Evolutionary conservation across 37 sponge, comb jelly and placozoan genomes (phyloP), one percentile per base, ranked within the genome.

Genomic region (Oopsacas minuta): DNA sequence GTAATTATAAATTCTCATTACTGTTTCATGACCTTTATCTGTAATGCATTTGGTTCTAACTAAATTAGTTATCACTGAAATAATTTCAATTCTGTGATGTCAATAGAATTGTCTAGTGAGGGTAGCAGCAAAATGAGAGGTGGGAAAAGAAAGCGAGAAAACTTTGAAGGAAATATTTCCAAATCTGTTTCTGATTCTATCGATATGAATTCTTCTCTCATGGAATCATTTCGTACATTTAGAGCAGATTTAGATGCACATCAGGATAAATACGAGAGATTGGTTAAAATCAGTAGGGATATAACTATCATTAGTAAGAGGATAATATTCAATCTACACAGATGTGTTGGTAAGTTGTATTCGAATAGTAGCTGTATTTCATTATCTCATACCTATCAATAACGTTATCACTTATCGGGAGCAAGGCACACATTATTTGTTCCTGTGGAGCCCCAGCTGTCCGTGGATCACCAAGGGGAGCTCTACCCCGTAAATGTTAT

Each of bases 231-330:
- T 34, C 75, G 22, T n/a, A 12, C 32, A 25, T 61, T 61, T 34
- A 61, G 75, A 34, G 28, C 75, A 5, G 93, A 93, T 51, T 53
- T 95, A 37, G 94, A 93, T 37, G 15, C 52, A 10, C 84, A 86
- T 12, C 86, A 95, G 38, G 96, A 95, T 83, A 87, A 61, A 32
- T 84, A 89, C 25, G 96, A 95, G 84, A 52, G 92, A 37, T 83
- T 95, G 46, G 92, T 93, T 15, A 95, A 93, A 83, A 82, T 92
- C 52, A 93, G 96, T 39, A 81, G 96, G 82, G 96, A 95, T 46
- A 52, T 87, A 23, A 95, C 96, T 35, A 87, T 89, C n/a, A 85
- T 84, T 34, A 95, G 96, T 90, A 95, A 95, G 52, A 88, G 90
- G 35, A 85, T 82, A 36, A 95, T 95, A 25, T 95, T 95, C 84